Percentiles rank a stretch among this genome's conserved stretches.
These are phyloP conservation scores for Xenentodon cancila DNA, from an alignment of 2,797 vertebrate species.

Conservation along the genomic window DNA sequence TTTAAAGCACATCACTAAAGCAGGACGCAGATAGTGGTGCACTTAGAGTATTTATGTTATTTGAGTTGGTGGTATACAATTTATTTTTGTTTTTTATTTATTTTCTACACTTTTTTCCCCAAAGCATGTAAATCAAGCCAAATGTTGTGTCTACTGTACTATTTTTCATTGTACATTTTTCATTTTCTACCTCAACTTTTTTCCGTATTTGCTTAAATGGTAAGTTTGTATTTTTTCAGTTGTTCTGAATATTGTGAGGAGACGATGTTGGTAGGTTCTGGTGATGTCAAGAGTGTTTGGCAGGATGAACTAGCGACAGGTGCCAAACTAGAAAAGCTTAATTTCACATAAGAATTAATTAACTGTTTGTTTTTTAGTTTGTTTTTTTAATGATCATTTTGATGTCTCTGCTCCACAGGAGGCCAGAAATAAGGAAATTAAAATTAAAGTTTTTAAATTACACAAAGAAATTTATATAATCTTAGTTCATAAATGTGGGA, in stretches of 20 bases:
- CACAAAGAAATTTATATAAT: neutral
- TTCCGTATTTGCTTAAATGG: slow-evolving; percentile 39
- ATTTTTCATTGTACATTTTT: slow-evolving; percentile 58
- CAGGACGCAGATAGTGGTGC: slow-evolving; percentile 52
- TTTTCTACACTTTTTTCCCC: slow-evolving; percentile 60
- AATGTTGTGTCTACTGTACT: slow-evolving; percentile 60
- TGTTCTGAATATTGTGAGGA: slow-evolving; percentile 41
- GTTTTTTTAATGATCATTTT: no score
- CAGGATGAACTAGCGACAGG: slow-evolving; percentile 31
- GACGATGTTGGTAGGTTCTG: slow-evolving; percentile 24
- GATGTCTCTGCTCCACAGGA: slow-evolving; percentile 39
- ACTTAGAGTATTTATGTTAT: slow-evolving; percentile 65
- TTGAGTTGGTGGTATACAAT: slow-evolving; percentile 54
- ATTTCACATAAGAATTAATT: slow-evolving; percentile 36
- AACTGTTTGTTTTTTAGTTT: neutral
- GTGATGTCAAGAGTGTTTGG: slow-evolving; percentile 32
- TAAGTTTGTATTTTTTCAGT: slow-evolving; percentile 43
- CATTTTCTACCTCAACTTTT: slow-evolving; percentile 47
- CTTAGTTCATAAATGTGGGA: no score
- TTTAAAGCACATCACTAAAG: slow-evolving; percentile 67
- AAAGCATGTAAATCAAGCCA: slow-evolving; percentile 73
- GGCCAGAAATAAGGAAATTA: slow-evolving; percentile 19
- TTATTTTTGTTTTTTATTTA: slow-evolving; percentile 40
- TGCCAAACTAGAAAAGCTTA: slow-evolving; percentile 12
- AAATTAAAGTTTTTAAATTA: neutral